phyloP scores from a whole-genome alignment of 2,797 vertebrate species.

The Aldrovandia affinis region DNA sequence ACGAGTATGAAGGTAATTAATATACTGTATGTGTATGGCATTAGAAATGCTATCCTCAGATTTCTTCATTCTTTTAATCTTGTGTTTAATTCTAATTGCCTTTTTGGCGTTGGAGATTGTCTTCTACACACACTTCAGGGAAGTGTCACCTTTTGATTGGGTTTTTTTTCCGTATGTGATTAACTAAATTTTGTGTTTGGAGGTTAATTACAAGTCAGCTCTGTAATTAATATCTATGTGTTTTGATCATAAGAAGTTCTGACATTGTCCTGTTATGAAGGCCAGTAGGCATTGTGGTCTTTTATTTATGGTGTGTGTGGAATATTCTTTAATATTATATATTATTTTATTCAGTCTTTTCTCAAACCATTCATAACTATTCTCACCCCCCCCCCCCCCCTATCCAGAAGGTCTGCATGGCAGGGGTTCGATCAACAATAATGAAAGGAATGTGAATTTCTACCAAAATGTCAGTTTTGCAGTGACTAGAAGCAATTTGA shows the following conservation, averaged over 20 bases:
- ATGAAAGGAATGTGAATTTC: too few species aligned
- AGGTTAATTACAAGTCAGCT: slow-evolving; percentile 21
- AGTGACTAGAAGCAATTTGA: too few species aligned
- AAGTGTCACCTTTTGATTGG: not conserved
- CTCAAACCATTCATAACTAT: not conserved
- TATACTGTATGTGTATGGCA: not conserved
- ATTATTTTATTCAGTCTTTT: not conserved
- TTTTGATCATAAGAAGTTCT: not conserved
- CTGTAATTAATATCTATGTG: slow-evolving; percentile 19
- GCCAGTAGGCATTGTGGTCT: not conserved
- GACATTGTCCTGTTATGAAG: not conserved
- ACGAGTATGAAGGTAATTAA: not conserved
- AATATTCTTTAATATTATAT: not conserved
- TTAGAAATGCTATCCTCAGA: not conserved
- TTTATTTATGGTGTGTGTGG: not conserved
- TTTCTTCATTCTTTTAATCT: not conserved
- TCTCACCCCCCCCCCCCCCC: too few species aligned
- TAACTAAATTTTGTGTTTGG: not conserved
- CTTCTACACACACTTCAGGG: not conserved
- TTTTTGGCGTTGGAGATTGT: slow-evolving; percentile 1
- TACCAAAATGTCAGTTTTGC: too few species aligned
- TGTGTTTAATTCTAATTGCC: slow-evolving; percentile 5
- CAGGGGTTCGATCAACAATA: too few species aligned
- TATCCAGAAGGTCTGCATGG: too few species aligned
- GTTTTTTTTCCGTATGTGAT: not conserved